Conservation (phyloP, 2,797 vertebrate genomes). For the Pampus argenteus region DNA sequence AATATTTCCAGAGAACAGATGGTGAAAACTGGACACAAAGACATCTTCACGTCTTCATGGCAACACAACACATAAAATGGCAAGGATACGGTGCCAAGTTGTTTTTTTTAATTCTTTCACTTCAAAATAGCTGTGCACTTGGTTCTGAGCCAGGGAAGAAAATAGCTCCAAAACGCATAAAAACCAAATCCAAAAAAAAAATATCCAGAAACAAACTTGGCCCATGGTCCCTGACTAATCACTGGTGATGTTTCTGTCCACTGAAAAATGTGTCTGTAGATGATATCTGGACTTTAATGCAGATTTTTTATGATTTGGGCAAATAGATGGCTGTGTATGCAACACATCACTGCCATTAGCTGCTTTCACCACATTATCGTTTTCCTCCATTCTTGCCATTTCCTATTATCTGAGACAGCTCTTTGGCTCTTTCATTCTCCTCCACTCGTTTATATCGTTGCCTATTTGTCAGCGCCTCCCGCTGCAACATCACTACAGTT, state of each 20-base stretch:
- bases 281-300: neutral
- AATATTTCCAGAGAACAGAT: conserved; percentile 72
- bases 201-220: conserved; percentile 56
- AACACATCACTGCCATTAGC: conserved; percentile 27
- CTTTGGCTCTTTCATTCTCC: conserved; percentile 43
- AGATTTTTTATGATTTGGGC: neutral
- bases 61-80: conserved; percentile 61
- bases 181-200: conserved; percentile 61
- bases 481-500: conserved; percentile 31
- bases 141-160: conserved; percentile 56
- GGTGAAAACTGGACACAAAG: conserved; percentile 71
- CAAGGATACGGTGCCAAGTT: conserved; percentile 62
- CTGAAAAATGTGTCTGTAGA: conserved; percentile 1
- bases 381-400: conserved; percentile 11
- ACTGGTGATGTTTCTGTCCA: conserved; percentile 34
- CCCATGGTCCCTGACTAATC: conserved; percentile 28
- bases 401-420: conserved; percentile 41
- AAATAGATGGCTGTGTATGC: neutral
- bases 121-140: conserved; percentile 59
- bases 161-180: conserved; percentile 61
- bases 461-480: conserved; percentile 47
- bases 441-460: conserved; percentile 34
- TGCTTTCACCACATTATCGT: conserved; percentile 6
- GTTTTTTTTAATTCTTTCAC: conserved; percentile 69
- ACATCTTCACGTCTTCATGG: conserved; percentile 58